These are phyloP conservation scores for Naso thynnoides DNA, from an alignment of 2,797 vertebrate species.

Conservation along the genomic window DNA sequence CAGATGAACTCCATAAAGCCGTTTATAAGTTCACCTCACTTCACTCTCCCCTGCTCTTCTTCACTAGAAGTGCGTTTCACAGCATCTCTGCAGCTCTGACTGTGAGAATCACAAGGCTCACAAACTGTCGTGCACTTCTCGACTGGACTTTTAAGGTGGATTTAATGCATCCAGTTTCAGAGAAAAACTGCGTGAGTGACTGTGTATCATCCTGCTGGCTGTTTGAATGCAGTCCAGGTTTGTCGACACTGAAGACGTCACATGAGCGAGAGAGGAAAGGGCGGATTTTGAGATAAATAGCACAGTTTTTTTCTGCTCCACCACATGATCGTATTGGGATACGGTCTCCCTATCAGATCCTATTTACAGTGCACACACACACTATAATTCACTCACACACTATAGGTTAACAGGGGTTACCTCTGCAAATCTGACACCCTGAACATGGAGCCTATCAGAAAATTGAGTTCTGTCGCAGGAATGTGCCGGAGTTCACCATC, in stretches of 20 bases:
- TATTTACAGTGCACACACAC: slow-evolving; percentile 38
- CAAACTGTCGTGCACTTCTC: slow-evolving; percentile 9
- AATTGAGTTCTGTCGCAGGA: slow-evolving; percentile 53
- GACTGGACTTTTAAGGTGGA: slow-evolving; percentile 10
- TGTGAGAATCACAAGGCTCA: slow-evolving; percentile 23
- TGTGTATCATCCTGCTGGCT: background rate
- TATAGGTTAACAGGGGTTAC: slow-evolving; percentile 67
- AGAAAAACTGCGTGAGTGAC: background rate
- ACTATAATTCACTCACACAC: slow-evolving; percentile 36
- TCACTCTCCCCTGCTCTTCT: slow-evolving; percentile 23
- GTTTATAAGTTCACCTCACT: slow-evolving; percentile 63
- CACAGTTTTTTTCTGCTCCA: slow-evolving; percentile 5
- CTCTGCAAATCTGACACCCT: slow-evolving; percentile 42
- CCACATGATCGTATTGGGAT: slow-evolving; percentile 46
- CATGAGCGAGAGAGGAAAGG: slow-evolving; percentile 3
- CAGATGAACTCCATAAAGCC: slow-evolving; percentile 67
- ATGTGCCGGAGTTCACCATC: slow-evolving; percentile 11
- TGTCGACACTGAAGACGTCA: slow-evolving; percentile 20
- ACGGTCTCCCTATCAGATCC: slow-evolving; percentile 34
- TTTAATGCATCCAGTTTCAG: slow-evolving; percentile 11
- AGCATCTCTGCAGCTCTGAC: slow-evolving; percentile 1
- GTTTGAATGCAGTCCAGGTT: slow-evolving; percentile 5
- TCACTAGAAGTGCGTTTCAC: slow-evolving; percentile 18
- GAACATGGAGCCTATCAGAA: slow-evolving; percentile 59
- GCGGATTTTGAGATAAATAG: slow-evolving; percentile 54